Evolutionary conservation across 2,113 vertebrate genomes (phyloP), one percentile per base, ranked within the genome.

Genomic region (Canis aureus): DNA sequence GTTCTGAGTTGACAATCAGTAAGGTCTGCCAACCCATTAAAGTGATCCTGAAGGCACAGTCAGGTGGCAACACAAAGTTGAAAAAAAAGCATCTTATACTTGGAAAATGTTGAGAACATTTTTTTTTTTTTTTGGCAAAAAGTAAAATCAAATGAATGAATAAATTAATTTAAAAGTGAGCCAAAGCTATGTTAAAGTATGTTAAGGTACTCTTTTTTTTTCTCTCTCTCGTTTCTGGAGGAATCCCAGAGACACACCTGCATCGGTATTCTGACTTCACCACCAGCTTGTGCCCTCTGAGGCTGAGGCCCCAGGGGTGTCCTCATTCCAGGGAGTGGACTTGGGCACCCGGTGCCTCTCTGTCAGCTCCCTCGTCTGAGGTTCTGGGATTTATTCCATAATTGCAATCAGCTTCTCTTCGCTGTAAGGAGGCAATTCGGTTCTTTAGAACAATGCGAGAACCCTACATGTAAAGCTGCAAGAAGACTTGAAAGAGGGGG

Each of bases 211-310:
- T 64, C 22, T 64, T 20, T 29, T 23, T 23, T 19, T 17, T 8
- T 1, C 13, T 8, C 29, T 3, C 2, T 11, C 25, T 59, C 66
- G 10, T 57, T 10, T 81, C 29, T 53, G 15, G 0, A 27, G 23
- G 13, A 10, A 81, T 74, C 11, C 32, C 8, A 79, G 25, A 32
- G 60, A 13, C 11, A 20, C 1, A 82, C 38, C 16, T 29, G 8
- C 1, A 2, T 8, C 74, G 32, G 13, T 20, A 49, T 55, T 90
- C 25, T 60, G 6, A 83, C 17, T 49, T 64, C 32, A 49, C 8
- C n/a, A 8, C 9, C 11, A 49, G 3, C 0, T n/a, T 12, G 3
- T 27, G 1, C 2, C 0, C 17, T 29, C 20, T 53, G 1, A 20
- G 29, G 11, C 5, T 3, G 10, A 43, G 38, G 6, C 15, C 12